Evolutionary conservation across 2,113 vertebrate genomes (phyloP).

Genomic region (Aldabrachelys gigantea): DNA sequence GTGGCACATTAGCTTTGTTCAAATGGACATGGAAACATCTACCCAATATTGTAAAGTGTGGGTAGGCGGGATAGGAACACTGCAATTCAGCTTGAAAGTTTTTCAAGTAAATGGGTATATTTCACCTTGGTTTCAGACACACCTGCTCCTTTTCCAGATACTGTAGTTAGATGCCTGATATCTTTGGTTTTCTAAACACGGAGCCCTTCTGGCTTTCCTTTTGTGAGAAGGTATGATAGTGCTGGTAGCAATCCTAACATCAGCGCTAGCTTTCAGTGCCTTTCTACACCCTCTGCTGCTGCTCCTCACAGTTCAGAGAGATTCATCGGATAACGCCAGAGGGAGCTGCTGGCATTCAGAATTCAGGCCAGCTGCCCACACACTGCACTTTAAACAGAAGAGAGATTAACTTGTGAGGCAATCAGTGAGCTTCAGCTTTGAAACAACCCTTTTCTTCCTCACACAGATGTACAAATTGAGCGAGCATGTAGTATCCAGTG

Average conservation of each 20-base stretch:
- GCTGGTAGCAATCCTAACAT: background rate
- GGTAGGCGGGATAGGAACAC: background rate
- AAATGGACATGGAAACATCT: background rate
- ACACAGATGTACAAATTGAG: background rate
- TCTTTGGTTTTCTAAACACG: background rate
- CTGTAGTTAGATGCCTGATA: background rate
- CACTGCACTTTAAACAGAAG: background rate
- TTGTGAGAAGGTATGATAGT: background rate
- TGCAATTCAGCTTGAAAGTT: background rate
- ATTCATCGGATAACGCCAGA: background rate
- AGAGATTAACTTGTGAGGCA: background rate
- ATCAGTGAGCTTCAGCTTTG: background rate
- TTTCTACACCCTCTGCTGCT: background rate
- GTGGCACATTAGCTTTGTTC: background rate
- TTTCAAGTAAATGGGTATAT: background rate
- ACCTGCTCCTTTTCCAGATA: background rate
- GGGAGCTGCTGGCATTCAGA: conserved; percentile 7
- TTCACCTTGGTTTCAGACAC: background rate
- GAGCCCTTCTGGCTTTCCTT: background rate
- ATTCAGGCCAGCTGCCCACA: background rate
- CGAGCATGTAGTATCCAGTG: background rate
- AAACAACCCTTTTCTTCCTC: background rate
- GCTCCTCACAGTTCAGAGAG: background rate
- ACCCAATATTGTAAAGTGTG: background rate
- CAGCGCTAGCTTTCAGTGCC: background rate